Percentiles rank a stretch among this genome's conserved stretches.
Evolutionary conservation across 2,113 vertebrate species (phyloP).

Genomic region (Protomyctophum bolini): DNA sequence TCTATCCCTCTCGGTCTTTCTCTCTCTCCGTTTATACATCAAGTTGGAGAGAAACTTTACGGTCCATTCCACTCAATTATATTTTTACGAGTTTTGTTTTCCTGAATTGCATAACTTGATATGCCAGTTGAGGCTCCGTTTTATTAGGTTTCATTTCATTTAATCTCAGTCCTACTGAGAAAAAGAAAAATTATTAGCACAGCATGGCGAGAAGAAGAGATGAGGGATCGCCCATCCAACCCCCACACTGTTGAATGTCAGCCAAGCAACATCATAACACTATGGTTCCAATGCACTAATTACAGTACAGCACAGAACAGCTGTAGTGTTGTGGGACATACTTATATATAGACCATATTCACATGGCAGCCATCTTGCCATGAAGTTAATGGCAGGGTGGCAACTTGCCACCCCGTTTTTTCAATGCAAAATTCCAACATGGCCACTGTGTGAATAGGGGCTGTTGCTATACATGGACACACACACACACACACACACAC

Average conservation of each 20-base stretch:
- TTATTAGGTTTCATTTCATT: constrained; percentile 9
- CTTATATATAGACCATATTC: no score
- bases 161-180: no score
- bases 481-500: constrained; percentile 29
- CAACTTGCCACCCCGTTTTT: no score
- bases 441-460: no score
- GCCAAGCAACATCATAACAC: constrained; percentile 31
- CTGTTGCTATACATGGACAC: constrained; percentile 39
- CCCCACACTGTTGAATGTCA: constrained; percentile 34
- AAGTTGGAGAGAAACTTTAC: constrained; percentile 34
- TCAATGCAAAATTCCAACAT: no score
- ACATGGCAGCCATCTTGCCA: no score
- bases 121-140: not conserved
- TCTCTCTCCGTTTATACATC: constrained; percentile 30
- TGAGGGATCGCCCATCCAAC: constrained; percentile 20
- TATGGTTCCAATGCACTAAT: constrained; percentile 34
- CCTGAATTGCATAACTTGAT: constrained; percentile 20
- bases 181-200: constrained; percentile 9
- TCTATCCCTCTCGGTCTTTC: constrained; percentile 28
- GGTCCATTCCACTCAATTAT: constrained; percentile 44
- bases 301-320: constrained; percentile 47
- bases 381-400: no score
- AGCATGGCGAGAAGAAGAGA: constrained; percentile 20
- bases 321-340: constrained; percentile 33
- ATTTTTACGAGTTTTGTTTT: constrained; percentile 34